Conservation (phyloP, 2,797 vertebrate species). For the Falco rusticolus region DNA sequence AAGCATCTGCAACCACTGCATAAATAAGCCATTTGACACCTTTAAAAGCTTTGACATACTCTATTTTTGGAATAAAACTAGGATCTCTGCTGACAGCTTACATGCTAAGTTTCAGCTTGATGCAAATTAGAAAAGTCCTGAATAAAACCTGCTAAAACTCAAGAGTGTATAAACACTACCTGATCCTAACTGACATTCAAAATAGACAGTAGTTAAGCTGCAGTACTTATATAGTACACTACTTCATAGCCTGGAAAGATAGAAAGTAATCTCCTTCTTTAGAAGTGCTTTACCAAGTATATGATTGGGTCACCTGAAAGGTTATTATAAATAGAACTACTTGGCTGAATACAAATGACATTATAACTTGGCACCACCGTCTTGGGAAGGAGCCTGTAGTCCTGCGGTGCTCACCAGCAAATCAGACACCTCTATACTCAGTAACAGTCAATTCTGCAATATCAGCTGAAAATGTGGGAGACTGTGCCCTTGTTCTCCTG, state of each 20-base stretch:
- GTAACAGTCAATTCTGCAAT: neutral
- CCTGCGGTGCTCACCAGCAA: neutral
- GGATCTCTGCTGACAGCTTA: conserved; percentile 51
- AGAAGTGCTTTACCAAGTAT: conserved; percentile 10
- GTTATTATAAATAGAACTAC: conserved; percentile 43
- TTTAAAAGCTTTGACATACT: conserved; percentile 25
- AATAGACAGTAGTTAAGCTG: conserved; percentile 29
- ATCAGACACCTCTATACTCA: neutral
- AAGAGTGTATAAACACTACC: conserved; percentile 19
- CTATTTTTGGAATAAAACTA: conserved; percentile 57
- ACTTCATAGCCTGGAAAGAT: conserved; percentile 12
- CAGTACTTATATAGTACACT: conserved; percentile 26
- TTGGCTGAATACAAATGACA: conserved; percentile 15
- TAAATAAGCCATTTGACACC: conserved; percentile 50
- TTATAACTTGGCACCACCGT: neutral
- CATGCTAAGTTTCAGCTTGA: conserved; percentile 34
- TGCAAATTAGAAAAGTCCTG: conserved; percentile 47
- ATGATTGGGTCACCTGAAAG: conserved; percentile 24
- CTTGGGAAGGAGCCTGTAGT: neutral
- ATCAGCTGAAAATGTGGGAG: neutral
- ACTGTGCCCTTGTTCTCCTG: neutral
- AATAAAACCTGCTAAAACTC: conserved; percentile 40
- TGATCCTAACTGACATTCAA: conserved; percentile 49
- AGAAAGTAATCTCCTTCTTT: conserved; percentile 38
- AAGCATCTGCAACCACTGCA: conserved; percentile 45